Conservation (phyloP, 2,797 vertebrate genomes). For the Acrocephalus scirpaceus region DNA sequence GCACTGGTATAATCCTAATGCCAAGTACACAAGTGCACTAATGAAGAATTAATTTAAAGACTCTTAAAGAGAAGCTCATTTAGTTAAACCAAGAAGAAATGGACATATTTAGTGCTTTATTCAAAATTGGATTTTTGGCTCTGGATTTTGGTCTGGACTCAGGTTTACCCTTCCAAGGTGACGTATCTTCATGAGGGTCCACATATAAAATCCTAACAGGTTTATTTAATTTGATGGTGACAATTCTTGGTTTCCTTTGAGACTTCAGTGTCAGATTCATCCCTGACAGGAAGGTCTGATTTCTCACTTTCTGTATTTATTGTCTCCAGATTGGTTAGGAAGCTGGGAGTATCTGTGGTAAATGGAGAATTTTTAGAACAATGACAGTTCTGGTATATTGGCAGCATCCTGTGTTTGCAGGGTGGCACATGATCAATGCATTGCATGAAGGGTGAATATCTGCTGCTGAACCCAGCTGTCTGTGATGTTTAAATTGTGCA, state of each 20-base stretch:
- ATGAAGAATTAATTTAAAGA: not conserved
- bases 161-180: not conserved
- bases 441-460: not conserved
- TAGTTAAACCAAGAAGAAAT: not conserved
- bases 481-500: not conserved
- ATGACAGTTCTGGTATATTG: not conserved
- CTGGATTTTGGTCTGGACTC: not conserved
- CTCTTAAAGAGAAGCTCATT: not conserved
- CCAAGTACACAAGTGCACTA: not conserved
- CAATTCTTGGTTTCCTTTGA: not conserved
- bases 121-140: not conserved
- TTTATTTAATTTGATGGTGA: not conserved
- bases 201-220: not conserved
- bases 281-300: not conserved
- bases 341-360: not conserved
- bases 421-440: not conserved
- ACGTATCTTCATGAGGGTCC: not conserved
- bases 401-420: not conserved
- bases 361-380: not conserved
- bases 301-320: not conserved
- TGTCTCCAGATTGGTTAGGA: not conserved
- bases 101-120: not conserved
- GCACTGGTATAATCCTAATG: not conserved
- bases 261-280: not conserved
- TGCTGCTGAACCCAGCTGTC: not conserved